These are phyloP conservation scores for Folsomia candida DNA, from an alignment of 2,888 invertebrate species.

Conservation along the genomic window DNA sequence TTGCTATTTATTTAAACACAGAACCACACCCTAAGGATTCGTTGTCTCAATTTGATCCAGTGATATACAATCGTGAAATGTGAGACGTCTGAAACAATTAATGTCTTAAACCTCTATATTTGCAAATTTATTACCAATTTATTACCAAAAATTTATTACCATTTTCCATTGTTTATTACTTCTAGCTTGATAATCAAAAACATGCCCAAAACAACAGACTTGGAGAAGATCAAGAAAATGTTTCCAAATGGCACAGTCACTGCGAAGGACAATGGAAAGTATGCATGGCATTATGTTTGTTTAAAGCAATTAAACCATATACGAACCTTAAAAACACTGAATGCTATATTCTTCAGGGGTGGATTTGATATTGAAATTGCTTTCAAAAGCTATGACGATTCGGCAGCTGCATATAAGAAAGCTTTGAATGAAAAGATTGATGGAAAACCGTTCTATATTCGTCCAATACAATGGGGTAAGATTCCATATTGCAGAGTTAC, in stretches of 20 bases:
- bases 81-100: neutral
- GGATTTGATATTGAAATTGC: neutral
- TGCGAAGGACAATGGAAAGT: neutral
- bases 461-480: too few relatives aligned
- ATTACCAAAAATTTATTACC: too few relatives aligned
- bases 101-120: neutral
- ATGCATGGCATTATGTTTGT: too few relatives aligned
- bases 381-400: neutral
- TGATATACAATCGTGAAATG: neutral
- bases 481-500: too few relatives aligned
- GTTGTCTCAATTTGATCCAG: neutral
- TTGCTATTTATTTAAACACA: too few relatives aligned
- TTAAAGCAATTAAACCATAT: too few relatives aligned
- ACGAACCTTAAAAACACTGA: too few relatives aligned
- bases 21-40: neutral
- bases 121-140: too few relatives aligned
- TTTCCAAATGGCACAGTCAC: neutral
- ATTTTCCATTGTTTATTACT: too few relatives aligned
- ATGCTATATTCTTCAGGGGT: too few relatives aligned
- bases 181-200: neutral
- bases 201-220: neutral
- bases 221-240: neutral
- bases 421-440: neutral
- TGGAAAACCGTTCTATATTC: neutral
- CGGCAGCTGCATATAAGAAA: neutral